Evolutionary conservation across 2,113 vertebrate species (phyloP).

Genomic region (Amphiprion ocellaris): DNA sequence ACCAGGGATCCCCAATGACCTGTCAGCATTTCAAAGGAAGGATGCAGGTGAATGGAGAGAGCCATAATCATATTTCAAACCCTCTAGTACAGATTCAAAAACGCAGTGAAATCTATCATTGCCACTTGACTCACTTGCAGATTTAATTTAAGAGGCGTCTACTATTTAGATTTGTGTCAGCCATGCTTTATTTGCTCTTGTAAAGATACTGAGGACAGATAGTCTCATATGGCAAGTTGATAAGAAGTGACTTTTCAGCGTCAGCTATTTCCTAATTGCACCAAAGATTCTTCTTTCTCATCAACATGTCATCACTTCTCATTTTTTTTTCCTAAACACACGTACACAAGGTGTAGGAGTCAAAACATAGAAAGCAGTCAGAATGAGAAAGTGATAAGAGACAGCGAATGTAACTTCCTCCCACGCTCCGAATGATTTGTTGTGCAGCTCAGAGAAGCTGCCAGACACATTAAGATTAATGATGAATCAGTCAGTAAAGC

Average conservation of each 20-base stretch:
- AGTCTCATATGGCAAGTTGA: neutral
- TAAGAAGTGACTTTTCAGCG: neutral
- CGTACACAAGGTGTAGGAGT: neutral
- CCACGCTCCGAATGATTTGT: constrained; percentile 40
- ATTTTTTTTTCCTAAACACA: neutral
- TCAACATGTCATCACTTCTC: constrained; percentile 3
- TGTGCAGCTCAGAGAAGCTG: constrained; percentile 46
- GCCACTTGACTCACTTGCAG: constrained; percentile 2
- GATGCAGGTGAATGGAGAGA: neutral
- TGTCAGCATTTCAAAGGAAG: constrained; percentile 9
- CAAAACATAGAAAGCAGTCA: constrained; percentile 7
- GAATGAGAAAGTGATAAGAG: constrained; percentile 14
- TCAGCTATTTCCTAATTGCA: constrained; percentile 21
- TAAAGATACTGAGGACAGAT: constrained; percentile 4
- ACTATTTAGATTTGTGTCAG: constrained; percentile 1
- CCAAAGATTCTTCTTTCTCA: neutral
- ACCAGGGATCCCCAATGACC: constrained; percentile 5
- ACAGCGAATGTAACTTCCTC: neutral
- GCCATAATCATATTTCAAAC: constrained; percentile 4
- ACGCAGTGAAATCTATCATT: neutral
- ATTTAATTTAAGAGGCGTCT: neutral
- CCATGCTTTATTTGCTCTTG: neutral
- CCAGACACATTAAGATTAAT: constrained; percentile 70
- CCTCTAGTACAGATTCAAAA: neutral
- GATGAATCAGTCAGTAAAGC: constrained; percentile 66